phyloP scores from a whole-genome alignment of 2,797 vertebrate genomes.

The Sebastes matsubarae region DNA sequence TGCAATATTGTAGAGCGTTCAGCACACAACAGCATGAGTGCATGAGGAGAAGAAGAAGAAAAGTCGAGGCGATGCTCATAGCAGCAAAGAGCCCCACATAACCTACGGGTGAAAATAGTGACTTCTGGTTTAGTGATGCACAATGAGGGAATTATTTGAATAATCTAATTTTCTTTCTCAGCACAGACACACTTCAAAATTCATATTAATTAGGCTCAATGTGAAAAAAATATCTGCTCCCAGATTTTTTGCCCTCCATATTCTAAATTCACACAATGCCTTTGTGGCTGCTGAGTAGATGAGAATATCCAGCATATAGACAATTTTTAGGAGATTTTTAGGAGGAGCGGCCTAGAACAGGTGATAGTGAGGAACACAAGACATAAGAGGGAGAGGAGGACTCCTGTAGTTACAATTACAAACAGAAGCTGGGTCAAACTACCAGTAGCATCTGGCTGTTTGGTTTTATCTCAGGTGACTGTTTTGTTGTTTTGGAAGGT shows the following conservation, averaged over 20 bases:
- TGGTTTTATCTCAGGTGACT: slow-evolving; percentile 23
- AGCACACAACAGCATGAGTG: slow-evolving; percentile 35
- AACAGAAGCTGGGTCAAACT: slow-evolving; percentile 6
- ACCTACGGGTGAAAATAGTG: slow-evolving; percentile 33
- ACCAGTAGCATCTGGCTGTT: not conserved
- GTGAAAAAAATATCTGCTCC: slow-evolving; percentile 2
- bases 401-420: not conserved
- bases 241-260: not conserved
- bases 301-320: not conserved
- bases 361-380: not conserved
- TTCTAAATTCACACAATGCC: slow-evolving; percentile 14
- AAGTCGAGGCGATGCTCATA: slow-evolving; percentile 2
- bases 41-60: slow-evolving; percentile 6
- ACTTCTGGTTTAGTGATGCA: slow-evolving; percentile 32
- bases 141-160: slow-evolving; percentile 39
- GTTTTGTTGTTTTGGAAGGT: not conserved
- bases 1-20: slow-evolving; percentile 58
- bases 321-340: not conserved
- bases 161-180: slow-evolving; percentile 40
- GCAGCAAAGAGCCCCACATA: slow-evolving; percentile 8
- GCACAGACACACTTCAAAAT: slow-evolving; percentile 16
- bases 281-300: slow-evolving; percentile 10
- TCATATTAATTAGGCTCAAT: slow-evolving; percentile 20
- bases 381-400: not conserved
- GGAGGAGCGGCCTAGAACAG: not conserved